These are phyloP conservation scores for Zaprionus tsacasi DNA, from an alignment of 1,140 invertebrate species.

Conservation along the genomic window DNA sequence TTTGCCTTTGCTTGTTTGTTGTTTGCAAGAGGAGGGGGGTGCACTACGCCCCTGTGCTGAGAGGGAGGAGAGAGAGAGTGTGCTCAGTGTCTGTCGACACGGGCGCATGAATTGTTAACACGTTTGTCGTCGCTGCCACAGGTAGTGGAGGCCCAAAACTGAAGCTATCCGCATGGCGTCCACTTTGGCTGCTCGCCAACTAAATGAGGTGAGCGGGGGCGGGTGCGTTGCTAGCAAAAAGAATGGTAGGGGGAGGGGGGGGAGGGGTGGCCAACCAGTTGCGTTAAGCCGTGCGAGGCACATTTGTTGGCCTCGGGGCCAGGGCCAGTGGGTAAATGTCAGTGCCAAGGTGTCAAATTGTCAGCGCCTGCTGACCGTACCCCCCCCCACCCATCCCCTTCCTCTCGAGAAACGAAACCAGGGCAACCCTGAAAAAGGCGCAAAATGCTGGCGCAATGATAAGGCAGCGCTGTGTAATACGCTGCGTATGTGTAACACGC, in stretches of 20 bases:
- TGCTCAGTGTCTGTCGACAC: constrained; percentile 50
- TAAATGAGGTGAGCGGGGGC: constrained; percentile 1
- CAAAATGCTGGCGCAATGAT: constrained; percentile 13
- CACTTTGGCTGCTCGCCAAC: constrained; percentile 46
- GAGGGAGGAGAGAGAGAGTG: neutral
- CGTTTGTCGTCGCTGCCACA: constrained; percentile 23
- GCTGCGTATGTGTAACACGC: neutral
- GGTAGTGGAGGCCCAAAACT: constrained; percentile 22
- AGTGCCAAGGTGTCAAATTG: constrained; percentile 76
- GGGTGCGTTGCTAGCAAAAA: too few relatives aligned
- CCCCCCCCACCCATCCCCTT: neutral
- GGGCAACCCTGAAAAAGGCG: neutral
- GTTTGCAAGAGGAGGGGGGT: neutral
- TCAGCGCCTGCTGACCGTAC: constrained; percentile 63
- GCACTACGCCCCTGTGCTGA: too few relatives aligned
- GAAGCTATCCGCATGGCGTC: constrained; percentile 28
- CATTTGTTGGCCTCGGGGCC: constrained; percentile 51
- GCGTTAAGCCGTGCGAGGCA: constrained; percentile 56
- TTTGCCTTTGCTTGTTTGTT: neutral
- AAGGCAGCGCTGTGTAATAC: constrained; percentile 13
- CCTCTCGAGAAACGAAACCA: neutral
- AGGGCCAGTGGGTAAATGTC: constrained; percentile 60
- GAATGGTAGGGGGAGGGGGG: neutral
- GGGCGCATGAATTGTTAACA: constrained; percentile 51
- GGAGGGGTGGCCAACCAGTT: constrained; percentile 68